Evolutionary conservation across 2,797 vertebrate species (phyloP), one percentile per base, ranked within the genome.

Genomic region (Mallotus villosus): DNA sequence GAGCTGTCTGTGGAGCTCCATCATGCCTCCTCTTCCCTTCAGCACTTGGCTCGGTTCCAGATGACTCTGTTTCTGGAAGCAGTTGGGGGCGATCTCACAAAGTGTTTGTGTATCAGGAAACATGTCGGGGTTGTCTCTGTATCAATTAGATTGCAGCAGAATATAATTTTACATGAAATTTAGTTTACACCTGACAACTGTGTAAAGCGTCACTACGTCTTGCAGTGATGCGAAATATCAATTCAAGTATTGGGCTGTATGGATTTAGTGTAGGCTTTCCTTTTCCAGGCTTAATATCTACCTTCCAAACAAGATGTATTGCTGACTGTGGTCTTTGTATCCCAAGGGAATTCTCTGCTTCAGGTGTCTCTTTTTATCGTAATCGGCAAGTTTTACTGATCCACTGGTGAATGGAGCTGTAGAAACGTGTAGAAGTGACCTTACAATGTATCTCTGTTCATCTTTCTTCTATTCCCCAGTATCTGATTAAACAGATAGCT

Each of bases 371-470:
- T 66, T 49, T 67, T n/a, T 66, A 19, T 58, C 71, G 34, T 70
- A 1, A 51, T 84, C 73, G 60, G 76, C 25, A 24, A 73, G 75
- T 22, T 24, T 62, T 74, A 79, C 67, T 69, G 76, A 78, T 83
- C 63, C 61, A 78, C 76, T 81, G 78, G 76, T 70, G 63, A 82
- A 81, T 72, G 74, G 81, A 89, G 82, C 81, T 85, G 83, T 78
- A 79, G 79, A 79, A 87, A 87, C 90, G 89, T 85, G 87, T 92
- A 93, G 91, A 93, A 93, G 92, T 92, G 92, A 88, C 89, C 91
- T 93, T 93, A 92, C 85, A 83, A 86, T 81, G 85, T 90, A 85
- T 87, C 88, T 92, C 89, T 66, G 57, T 71, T 80, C 73, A 76
- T 70, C 41, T 55, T 74, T 82, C 76, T 77, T 67, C 58, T 73